Evolutionary conservation across 2,888 invertebrate species (phyloP).

Genomic region (Megamerina dolium): DNA sequence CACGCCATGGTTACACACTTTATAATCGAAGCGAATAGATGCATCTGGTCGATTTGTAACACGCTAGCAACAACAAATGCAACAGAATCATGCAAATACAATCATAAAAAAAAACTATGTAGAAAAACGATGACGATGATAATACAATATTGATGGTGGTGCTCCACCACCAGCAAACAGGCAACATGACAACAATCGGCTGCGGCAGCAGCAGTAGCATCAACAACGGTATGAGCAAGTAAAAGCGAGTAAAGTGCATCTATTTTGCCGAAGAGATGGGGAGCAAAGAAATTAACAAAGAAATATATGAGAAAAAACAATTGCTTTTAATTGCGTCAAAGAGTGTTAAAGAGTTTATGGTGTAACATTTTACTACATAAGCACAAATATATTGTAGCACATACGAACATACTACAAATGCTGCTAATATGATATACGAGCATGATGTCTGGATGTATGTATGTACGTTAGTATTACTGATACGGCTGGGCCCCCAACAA

Average conservation of each 20-base stretch:
- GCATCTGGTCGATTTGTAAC: conserved; percentile 13
- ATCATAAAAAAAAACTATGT: background rate
- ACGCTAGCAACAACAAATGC: conserved; percentile 5
- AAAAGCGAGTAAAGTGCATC: background rate
- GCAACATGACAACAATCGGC: too few species aligned
- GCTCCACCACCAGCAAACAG: background rate
- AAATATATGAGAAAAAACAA: conserved; percentile 18
- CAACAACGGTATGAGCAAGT: too few species aligned
- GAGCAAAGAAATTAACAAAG: too few species aligned
- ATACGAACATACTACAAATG: too few species aligned
- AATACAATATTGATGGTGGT: conserved; percentile 8
- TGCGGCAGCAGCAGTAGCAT: background rate
- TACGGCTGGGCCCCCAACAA: too few species aligned
- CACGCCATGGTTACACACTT: conserved; percentile 29
- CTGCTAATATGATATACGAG: too few species aligned
- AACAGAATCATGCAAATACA: background rate
- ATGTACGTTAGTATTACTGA: too few species aligned
- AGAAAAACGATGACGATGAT: conserved; percentile 11
- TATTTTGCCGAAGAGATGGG: background rate
- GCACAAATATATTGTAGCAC: conserved; percentile 13
- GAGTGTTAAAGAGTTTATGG: conserved; percentile 46
- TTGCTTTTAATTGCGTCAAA: conserved; percentile 27
- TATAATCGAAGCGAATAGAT: background rate
- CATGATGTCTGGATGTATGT: too few species aligned
- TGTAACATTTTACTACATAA: conserved; percentile 36